Evolutionary conservation across 1,140 invertebrate species (phyloP).

Genomic region (Zaprionus nigranus): DNA sequence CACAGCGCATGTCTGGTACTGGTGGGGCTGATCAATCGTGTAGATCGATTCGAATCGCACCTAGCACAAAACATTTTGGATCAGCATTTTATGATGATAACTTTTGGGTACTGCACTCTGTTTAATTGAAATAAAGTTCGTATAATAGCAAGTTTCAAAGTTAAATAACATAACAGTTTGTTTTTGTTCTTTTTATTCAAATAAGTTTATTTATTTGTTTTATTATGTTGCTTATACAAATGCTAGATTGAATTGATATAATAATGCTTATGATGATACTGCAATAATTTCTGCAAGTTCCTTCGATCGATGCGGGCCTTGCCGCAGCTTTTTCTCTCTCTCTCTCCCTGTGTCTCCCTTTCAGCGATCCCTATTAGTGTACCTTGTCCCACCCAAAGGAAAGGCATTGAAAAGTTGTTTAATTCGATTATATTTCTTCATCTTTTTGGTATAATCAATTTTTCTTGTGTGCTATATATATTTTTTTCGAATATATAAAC

Average conservation of each 20-base stretch:
- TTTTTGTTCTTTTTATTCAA: conserved; percentile 9
- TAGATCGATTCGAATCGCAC: conserved; percentile 2
- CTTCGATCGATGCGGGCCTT: background rate
- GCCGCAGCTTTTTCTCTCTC: background rate
- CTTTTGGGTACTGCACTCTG: conserved; percentile 46
- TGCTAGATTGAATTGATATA: conserved; percentile 19
- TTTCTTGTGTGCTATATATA: conserved; percentile 67
- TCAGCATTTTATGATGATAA: conserved; percentile 18
- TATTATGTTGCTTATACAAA: conserved; percentile 11
- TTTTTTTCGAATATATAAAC: conserved; percentile 72
- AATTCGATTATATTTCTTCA: conserved; percentile 78
- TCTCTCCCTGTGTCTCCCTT: background rate
- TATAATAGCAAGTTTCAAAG: conserved; percentile 73
- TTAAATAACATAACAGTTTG: conserved; percentile 38
- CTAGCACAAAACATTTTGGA: conserved; percentile 16
- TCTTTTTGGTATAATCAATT: conserved; percentile 69
- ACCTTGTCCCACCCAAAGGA: conserved; percentile 75
- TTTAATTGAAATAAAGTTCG: conserved; percentile 72
- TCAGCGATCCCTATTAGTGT: conserved; percentile 6
- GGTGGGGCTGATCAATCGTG: background rate
- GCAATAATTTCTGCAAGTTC: background rate
- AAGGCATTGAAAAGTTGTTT: conserved; percentile 73
- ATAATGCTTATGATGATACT: conserved; percentile 25
- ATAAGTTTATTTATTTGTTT: conserved; percentile 3
- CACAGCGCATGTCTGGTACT: background rate